Evolutionary conservation across 2,113 vertebrate genomes (phyloP).

Genomic region (Thunnus maccoyii): DNA sequence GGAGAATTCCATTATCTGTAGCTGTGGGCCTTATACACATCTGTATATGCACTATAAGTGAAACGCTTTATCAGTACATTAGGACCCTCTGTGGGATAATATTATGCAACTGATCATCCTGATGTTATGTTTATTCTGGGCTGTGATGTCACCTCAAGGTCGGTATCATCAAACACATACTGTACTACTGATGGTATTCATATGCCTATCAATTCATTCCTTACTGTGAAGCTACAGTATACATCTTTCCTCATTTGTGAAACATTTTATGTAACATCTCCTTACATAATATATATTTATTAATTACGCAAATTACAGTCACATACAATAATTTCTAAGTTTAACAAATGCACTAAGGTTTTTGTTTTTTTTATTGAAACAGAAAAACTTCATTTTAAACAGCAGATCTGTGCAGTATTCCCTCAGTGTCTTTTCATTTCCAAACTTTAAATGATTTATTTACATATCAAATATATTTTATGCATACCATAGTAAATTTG

Average conservation of each 20-base stretch:
- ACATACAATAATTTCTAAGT: conserved; percentile 19
- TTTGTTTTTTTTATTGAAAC: conserved; percentile 13
- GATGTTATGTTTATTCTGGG: conserved; percentile 51
- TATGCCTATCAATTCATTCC: background rate
- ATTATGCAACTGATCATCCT: conserved; percentile 70
- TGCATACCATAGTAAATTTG: conserved; percentile 18
- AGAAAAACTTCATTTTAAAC: conserved; percentile 13
- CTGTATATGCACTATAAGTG: conserved; percentile 70
- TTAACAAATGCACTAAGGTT: conserved; percentile 50
- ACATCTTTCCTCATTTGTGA: conserved; percentile 31
- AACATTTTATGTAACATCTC: conserved; percentile 37
- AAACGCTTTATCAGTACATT: conserved; percentile 67
- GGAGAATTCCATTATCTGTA: conserved; percentile 47
- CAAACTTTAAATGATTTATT: background rate
- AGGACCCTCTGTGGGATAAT: conserved; percentile 44
- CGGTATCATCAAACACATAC: conserved; percentile 26
- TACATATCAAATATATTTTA: background rate
- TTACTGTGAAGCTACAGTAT: conserved; percentile 47
- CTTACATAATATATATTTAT: conserved; percentile 56
- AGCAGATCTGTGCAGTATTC: conserved; percentile 18
- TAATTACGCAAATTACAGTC: conserved; percentile 58
- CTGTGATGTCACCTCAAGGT: conserved; percentile 38
- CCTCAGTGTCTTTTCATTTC: conserved; percentile 18
- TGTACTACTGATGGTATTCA: conserved; percentile 59
- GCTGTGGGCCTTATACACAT: conserved; percentile 49